Evolutionary conservation across 1,140 invertebrate genomes (phyloP), one percentile per base, ranked within the genome.

Genomic region (Bombus breviceps): DNA sequence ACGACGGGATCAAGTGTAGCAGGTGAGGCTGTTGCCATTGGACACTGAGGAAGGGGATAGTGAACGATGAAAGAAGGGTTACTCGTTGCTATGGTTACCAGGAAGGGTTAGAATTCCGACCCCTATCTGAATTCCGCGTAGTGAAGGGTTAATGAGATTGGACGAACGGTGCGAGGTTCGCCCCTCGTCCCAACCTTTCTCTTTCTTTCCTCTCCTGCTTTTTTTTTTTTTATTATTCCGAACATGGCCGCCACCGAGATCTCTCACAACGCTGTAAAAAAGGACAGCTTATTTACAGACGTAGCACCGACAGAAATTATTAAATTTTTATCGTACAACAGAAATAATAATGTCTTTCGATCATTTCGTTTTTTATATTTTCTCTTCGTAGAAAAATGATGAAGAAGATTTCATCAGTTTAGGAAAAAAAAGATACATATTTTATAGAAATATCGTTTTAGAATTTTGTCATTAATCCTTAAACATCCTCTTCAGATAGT

Each of bases 141-240:
- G 91, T 90, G 92, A 95, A 94, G 94, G 93, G 94, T 94, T 95
- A 95, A 95, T 94, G 93, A 95, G 93, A 94, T 95, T 94, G 93
- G 93, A 89, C 85, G 83, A 91, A 91, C 90, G 91, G 89, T 89
- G 85, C 76, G 80, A 83, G 86, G 80, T 79, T 85, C 53, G 9
- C 59, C 75, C 47, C 73, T 69, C 73, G 78, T 57, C 5, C 39
- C 12, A 28, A 64, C n/a, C 41, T 66, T 85, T n/a, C 72, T 43
- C 72, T 62, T 66, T 28, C 66, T 69, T 22, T 41, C n/a, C 25
- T 18, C 39, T 84, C 79, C 59, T 47, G 43, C 43, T 43, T 57
- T 9, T n/a, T 41, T 9, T n/a, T 41, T 84, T 75, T 85, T 80
- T 80, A 85, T 88, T 87, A 77, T 75, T 12, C 37, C 41, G 64